Conservation (phyloP, 2,888 invertebrate genomes). For the Volucella inanis region DNA sequence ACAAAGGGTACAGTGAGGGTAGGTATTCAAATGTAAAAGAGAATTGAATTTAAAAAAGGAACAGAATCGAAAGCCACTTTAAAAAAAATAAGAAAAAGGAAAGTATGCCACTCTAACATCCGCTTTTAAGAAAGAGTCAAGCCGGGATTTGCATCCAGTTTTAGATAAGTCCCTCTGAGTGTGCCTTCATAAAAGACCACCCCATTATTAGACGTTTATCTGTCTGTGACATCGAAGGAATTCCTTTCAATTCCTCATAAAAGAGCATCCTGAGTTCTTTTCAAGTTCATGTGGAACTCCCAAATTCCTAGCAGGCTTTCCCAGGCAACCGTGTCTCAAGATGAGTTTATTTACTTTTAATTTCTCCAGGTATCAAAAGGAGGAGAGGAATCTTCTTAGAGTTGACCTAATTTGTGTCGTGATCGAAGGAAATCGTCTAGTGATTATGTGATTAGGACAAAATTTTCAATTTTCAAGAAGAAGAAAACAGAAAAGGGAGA, state of each 20-base stretch:
- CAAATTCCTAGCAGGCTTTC: conserved; percentile 13
- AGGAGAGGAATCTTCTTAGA: neutral
- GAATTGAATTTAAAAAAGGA: neutral
- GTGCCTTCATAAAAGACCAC: neutral
- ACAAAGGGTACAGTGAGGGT: too few relatives aligned
- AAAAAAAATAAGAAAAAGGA: neutral
- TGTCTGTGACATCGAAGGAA: conserved; percentile 45
- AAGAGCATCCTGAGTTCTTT: conserved; percentile 39
- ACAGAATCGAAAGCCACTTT: neutral
- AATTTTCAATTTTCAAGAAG: neutral
- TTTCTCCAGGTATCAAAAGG: conserved; percentile 15
- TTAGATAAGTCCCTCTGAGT: conserved; percentile 20
- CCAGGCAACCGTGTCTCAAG: neutral
- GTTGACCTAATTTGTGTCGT: conserved; percentile 58
- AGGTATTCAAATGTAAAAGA: too few relatives aligned
- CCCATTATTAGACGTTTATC: conserved; percentile 56
- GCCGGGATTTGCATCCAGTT: conserved; percentile 59
- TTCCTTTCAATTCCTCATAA: conserved; percentile 26
- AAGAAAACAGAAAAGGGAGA: conserved; percentile 13
- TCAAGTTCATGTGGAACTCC: too few relatives aligned
- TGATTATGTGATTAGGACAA: conserved; percentile 57
- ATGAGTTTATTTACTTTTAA: neutral
- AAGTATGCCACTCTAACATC: conserved; percentile 62
- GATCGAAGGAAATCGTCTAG: conserved; percentile 53
- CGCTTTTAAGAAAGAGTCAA: conserved; percentile 66